Evolutionary conservation across 64 coral and sea anemone genomes (phyloP).

Genomic region (Astreopora myriophthalma): DNA sequence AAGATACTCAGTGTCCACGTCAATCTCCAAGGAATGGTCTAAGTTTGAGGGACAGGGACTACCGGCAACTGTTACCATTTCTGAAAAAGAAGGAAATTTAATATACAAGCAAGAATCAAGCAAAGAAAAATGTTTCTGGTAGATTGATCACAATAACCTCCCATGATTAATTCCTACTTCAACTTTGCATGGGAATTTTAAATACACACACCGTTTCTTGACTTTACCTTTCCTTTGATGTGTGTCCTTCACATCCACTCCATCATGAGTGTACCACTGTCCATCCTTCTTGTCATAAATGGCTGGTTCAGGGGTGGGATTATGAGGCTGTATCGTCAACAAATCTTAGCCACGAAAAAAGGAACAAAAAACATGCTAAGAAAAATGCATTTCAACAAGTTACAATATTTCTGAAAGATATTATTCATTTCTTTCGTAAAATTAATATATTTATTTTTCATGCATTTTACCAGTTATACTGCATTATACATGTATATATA

Average conservation of each 20-base stretch:
- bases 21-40: background rate
- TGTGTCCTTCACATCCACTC: slow-evolving; percentile 6
- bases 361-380: too few relatives aligned
- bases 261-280: slow-evolving; percentile 65
- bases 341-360: too few relatives aligned
- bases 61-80: slow-evolving; percentile 45
- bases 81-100: background rate
- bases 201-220: too few relatives aligned
- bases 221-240: slow-evolving; percentile 57
- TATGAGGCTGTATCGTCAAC: background rate
- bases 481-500: too few relatives aligned
- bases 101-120: background rate
- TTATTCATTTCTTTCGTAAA: too few relatives aligned
- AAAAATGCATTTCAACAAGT: too few relatives aligned
- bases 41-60: background rate
- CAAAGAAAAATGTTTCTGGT: background rate
- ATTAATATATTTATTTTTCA: too few relatives aligned
- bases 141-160: too few relatives aligned
- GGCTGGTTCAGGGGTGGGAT: slow-evolving; percentile 14
- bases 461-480: too few relatives aligned
- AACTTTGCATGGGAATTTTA: too few relatives aligned
- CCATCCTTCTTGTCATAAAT: slow-evolving; percentile 54
- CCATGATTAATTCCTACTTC: too few relatives aligned
- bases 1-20: slow-evolving; percentile 34
- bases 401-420: too few relatives aligned